Evolutionary conservation across 2,888 invertebrate species (phyloP), one percentile per base, ranked within the genome.

Genomic region (Drosophila colorata): DNA sequence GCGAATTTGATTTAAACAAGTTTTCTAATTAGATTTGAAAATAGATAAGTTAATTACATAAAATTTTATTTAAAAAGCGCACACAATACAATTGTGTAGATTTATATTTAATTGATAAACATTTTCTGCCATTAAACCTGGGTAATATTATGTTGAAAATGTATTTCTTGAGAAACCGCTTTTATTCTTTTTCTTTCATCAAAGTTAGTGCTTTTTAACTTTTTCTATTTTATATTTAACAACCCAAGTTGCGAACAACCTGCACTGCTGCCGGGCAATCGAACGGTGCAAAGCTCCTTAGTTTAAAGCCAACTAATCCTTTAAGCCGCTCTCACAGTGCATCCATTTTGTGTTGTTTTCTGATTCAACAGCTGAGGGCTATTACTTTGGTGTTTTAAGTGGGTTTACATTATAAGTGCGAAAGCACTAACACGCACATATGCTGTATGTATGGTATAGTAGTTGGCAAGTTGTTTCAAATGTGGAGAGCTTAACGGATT

Each of bases 231-330:
- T 37, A 35, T 41, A n/a, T 44, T 51, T 16, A 7, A 31, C 11
- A 1, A 11, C 16, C 4, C 23, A 16, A 41, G 18, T 23, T 33
- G 31, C 38, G 9, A 18, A 9, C 25, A 37, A 14, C 9, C 28
- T 13, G 13, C 38, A n/a, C 3, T 18, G 33, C 53, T 51, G 2
- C 28, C 33, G 57, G 40, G 47, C 43, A 38, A 35, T 57, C 33
- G 56, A 41, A 43, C 31, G 47, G 41, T 14, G 33, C 8, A 73
- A 74, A 78, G 74, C 74, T 61, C 18, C 74, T 74, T 73, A 74
- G 78, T 67, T 60, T 41, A 9, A 35, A 35, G 35, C 52, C 20
- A 61, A 25, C 57, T 78, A 78, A 74, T 66, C 74, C 72, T 41
- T 59, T 40, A 65, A 71, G 65, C 47, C 56, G 55, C 48, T 4